phyloP scores from a whole-genome alignment of 2,888 invertebrate genomes.

The Tribolium freemani region DNA sequence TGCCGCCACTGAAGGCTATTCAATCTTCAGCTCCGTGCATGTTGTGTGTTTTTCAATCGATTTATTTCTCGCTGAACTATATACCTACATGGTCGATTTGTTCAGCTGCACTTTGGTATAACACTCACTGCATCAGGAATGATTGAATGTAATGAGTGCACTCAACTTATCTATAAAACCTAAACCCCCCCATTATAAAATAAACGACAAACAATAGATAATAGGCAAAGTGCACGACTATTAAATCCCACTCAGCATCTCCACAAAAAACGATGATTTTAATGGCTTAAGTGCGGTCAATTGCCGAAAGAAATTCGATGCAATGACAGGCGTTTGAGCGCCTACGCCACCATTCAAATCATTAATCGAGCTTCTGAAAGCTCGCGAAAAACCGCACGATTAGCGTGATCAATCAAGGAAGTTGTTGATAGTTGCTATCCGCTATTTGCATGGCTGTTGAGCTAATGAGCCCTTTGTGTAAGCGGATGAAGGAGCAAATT shows the following conservation, averaged over 20 bases:
- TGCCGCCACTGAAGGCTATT: neutral
- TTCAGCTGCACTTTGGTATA: conserved; percentile 30
- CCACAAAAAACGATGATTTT: conserved; percentile 9
- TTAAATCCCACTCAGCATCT: conserved; percentile 15
- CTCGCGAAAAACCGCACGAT: neutral
- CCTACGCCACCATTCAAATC: conserved; percentile 33
- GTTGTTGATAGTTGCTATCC: conserved; percentile 2
- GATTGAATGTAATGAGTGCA: conserved; percentile 10
- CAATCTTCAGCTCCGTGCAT: neutral
- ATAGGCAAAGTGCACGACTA: conserved; percentile 13
- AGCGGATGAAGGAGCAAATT: conserved; percentile 22
- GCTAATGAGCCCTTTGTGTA: conserved; percentile 19
- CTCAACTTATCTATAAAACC: conserved; percentile 20
- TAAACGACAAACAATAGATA: conserved; percentile 32
- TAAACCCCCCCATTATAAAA: conserved; percentile 9
- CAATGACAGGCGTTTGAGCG: conserved; percentile 16
- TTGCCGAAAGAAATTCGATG: conserved; percentile 22
- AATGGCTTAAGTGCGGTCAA: conserved; percentile 27
- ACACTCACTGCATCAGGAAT: neutral
- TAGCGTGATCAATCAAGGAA: conserved; percentile 20
- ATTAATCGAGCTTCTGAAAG: conserved; percentile 1
- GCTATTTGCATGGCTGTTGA: conserved; percentile 11
- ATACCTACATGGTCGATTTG: conserved; percentile 24
- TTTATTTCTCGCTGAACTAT: neutral
- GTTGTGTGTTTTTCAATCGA: conserved; percentile 3